These are phyloP conservation scores for Brevimyrus niger DNA, from an alignment of 2,113 vertebrate genomes.

Conservation along the genomic window DNA sequence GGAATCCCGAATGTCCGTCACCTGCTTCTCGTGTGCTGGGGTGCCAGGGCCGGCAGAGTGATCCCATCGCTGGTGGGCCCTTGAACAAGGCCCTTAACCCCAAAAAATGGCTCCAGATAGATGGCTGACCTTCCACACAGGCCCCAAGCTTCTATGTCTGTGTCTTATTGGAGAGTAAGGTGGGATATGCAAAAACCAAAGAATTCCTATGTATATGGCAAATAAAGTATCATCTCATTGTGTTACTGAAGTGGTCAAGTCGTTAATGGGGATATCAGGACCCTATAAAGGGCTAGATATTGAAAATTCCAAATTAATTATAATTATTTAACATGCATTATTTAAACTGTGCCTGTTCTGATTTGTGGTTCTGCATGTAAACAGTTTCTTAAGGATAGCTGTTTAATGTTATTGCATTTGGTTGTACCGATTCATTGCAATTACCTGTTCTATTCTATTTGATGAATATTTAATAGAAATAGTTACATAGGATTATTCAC, in stretches of 20 bases:
- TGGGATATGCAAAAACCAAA: background rate
- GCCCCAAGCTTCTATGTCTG: background rate
- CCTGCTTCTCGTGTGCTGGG: background rate
- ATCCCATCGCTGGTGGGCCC: background rate
- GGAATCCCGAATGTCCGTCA: background rate
- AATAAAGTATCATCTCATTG: background rate
- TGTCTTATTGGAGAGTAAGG: background rate
- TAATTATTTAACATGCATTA: background rate
- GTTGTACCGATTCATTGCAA: background rate
- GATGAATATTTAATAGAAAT: background rate
- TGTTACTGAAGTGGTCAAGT: background rate
- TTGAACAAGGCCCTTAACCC: background rate
- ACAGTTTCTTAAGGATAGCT: background rate
- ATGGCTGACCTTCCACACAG: background rate
- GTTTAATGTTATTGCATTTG: background rate
- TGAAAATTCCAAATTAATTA: background rate
- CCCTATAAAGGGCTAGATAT: background rate
- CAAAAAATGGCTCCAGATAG: background rate
- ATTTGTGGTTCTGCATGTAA: background rate
- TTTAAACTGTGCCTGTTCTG: background rate
- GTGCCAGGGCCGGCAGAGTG: background rate
- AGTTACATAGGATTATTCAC: background rate
- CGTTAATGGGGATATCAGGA: background rate
- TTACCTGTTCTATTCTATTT: background rate
- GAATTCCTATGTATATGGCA: background rate